These are phyloP conservation scores for Pterophyllum scalare DNA, from an alignment of 2,113 vertebrate species.

Conservation along the genomic window DNA sequence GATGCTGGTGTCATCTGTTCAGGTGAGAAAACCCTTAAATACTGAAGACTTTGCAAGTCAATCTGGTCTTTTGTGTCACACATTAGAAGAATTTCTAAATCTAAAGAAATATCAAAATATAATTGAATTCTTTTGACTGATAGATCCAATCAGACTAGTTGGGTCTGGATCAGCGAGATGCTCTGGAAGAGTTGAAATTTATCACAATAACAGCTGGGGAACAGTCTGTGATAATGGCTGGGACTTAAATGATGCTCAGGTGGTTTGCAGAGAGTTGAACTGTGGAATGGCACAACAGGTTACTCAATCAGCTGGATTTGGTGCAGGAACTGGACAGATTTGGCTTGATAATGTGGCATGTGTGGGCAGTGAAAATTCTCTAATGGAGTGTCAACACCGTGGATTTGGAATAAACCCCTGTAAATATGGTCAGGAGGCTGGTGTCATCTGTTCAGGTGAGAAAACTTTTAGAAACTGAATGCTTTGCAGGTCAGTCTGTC, in stretches of 20 bases:
- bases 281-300: background rate
- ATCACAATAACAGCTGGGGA: background rate
- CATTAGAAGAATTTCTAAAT: too few species aligned
- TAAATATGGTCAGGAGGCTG: fast-evolving
- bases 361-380: background rate
- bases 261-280: background rate
- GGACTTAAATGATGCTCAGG: background rate
- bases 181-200: background rate
- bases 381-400: background rate
- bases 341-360: background rate
- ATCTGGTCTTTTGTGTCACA: too few species aligned
- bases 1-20: conserved; percentile 1
- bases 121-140: too few species aligned
- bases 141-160: too few species aligned
- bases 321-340: background rate
- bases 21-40: background rate
- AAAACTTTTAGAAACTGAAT: too few species aligned
- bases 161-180: too few species aligned
- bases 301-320: background rate
- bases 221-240: background rate
- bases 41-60: too few species aligned
- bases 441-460: too few species aligned
- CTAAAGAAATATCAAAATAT: too few species aligned
- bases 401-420: too few species aligned
- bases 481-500: too few species aligned